Conservation (phyloP, 2,113 vertebrate genomes). For the Upupa epops region DNA sequence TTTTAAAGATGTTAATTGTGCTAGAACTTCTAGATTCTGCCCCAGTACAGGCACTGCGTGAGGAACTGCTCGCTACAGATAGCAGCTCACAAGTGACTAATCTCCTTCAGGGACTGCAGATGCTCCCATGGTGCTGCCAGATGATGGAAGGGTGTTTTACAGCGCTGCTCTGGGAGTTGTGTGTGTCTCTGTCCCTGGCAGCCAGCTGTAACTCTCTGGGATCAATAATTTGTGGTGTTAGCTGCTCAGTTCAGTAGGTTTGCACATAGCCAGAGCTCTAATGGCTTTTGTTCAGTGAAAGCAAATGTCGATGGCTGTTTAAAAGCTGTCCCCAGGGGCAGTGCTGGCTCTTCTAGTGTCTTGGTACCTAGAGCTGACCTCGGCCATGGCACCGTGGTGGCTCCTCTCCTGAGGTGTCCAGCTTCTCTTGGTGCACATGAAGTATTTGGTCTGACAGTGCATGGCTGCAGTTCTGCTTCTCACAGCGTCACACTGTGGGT, state of each 20-base stretch:
- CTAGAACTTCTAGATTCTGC: neutral
- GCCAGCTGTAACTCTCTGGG: neutral
- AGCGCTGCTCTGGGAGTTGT: neutral
- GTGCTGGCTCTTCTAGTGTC: neutral
- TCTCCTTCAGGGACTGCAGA: neutral
- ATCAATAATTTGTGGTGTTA: neutral
- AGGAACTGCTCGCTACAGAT: neutral
- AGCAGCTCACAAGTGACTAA: rapidly evolving
- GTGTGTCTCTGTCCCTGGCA: neutral
- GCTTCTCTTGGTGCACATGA: neutral
- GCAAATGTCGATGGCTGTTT: neutral
- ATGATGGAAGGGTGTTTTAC: neutral
- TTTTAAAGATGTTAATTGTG: neutral
- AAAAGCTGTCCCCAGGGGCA: neutral
- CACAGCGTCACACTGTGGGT: neutral
- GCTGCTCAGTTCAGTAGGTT: neutral
- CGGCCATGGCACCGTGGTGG: neutral
- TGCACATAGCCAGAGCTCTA: neutral
- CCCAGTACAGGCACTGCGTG: neutral
- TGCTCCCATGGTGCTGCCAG: neutral
- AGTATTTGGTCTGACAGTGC: neutral
- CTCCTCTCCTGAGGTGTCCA: neutral
- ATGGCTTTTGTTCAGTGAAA: neutral
- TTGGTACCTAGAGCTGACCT: neutral
- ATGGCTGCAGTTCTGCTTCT: neutral